Evolutionary conservation across 2,797 vertebrate species (phyloP), one percentile per base, ranked within the genome.

Genomic region (Peromyscus eremicus): DNA sequence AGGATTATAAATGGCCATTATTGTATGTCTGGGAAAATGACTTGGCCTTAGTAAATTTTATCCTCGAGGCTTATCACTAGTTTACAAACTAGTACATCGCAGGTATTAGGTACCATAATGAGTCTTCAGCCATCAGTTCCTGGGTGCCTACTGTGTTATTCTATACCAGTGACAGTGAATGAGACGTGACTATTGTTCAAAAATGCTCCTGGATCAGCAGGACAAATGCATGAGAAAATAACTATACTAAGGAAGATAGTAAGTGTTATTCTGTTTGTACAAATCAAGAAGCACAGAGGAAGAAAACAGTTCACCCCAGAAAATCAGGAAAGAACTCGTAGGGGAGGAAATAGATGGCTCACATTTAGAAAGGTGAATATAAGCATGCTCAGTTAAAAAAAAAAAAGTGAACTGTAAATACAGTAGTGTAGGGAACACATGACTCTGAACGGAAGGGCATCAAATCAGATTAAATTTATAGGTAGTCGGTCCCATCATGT

Each of bases 1-100:
- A 88, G 37, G 13, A 11, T 93, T 95, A n/a, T 88, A 94, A 80
- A 90, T 77, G 84, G 55, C 25, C 90, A 62, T 88, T 89, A 49
- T 62, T 64, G 1, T 95, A 81, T 85, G 64, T 96, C 90, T 93
- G 77, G 68, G 73, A 71, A 13, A 86, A 46, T 94, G 40, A 60
- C 75, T 92, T 82, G 62, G 12, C 82, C 73, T 89, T n/a, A 82
- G 46, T 88, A 85, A 92, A 92, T 21, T 92, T 62, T 82, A 37
- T 3, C 85, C 73, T 94, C 79, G 89, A 60, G 49, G 79, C 64
- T 11, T 70, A 71, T 64, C 17, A 75, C 37, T 96, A 11, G 83
- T 82, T 93, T 92, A 83, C 96, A 83, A 43, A 57, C n/a, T 94
- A 80, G 29, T 73, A 37, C 81, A 83, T 84, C 17, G 83, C 25